A percentile compares a stretch with the other conserved stretches of the same genome.
These are phyloP conservation scores for Perodicticus potto DNA, from an alignment of 2,797 vertebrate species.

Conservation along the genomic window DNA sequence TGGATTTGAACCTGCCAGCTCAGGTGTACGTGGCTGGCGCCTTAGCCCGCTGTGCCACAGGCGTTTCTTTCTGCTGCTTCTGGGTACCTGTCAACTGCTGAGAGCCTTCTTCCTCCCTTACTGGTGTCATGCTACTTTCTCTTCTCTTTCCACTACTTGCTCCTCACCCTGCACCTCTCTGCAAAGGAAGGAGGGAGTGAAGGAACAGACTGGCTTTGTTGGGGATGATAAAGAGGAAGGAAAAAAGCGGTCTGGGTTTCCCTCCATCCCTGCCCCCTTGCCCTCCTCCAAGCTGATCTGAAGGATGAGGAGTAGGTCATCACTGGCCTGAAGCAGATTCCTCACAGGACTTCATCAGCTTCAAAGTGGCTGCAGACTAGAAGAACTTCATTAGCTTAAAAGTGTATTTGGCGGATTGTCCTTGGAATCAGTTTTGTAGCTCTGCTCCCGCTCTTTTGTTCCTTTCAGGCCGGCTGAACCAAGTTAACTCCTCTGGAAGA, in stretches of 20 bases:
- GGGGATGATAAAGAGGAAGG: neutral
- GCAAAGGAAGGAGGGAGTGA: neutral
- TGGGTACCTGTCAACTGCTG: neutral
- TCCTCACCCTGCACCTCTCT: neutral
- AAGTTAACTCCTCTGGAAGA: conserved; percentile 86
- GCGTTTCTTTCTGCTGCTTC: neutral
- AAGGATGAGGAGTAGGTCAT: neutral
- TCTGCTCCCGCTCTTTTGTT: conserved; percentile 39
- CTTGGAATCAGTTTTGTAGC: conserved; percentile 43
- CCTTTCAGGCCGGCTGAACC: conserved; percentile 90
- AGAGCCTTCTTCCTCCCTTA: neutral
- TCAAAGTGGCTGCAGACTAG: conserved; percentile 33
- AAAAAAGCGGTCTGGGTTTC: neutral
- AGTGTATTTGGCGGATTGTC: conserved; percentile 39
- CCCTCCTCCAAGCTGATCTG: neutral
- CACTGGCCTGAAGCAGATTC: neutral
- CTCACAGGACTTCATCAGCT: neutral
- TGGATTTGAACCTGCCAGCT: too few species aligned
- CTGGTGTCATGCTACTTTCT: neutral
- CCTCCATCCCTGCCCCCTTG: neutral
- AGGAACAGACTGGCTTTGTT: neutral
- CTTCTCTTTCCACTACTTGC: neutral
- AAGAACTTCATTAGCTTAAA: conserved; percentile 17
- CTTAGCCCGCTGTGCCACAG: too few species aligned
- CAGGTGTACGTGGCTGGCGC: too few species aligned